These are phyloP conservation scores for Neodiprion fabricii DNA, from an alignment of 1,140 invertebrate genomes.

Conservation along the genomic window DNA sequence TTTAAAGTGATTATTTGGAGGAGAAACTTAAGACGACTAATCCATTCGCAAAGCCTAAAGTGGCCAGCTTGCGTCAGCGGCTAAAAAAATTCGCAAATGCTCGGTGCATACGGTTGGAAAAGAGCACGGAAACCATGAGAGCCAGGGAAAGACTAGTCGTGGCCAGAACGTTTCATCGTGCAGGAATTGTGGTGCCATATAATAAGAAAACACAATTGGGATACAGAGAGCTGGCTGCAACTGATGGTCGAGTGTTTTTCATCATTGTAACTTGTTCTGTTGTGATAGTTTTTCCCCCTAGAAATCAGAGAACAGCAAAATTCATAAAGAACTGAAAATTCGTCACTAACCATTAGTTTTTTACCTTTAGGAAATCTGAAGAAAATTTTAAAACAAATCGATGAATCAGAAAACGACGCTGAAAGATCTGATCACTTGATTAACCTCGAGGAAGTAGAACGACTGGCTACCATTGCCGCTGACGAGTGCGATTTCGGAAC, in stretches of 20 bases:
- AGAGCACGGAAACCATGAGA: slow-evolving; percentile 67
- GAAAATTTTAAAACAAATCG: slow-evolving; percentile 74
- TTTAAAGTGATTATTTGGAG: slow-evolving; percentile 68
- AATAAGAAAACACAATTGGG: slow-evolving; percentile 81
- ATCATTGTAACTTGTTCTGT: slow-evolving; percentile 9
- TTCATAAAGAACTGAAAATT: slow-evolving; percentile 19
- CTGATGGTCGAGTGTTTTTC: slow-evolving; percentile 67
- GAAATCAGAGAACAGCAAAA: slow-evolving; percentile 12
- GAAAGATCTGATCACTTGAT: slow-evolving; percentile 65
- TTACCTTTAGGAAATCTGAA: slow-evolving; percentile 70
- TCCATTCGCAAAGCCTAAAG: slow-evolving; percentile 70
- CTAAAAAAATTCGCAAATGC: slow-evolving; percentile 72
- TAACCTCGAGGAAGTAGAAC: slow-evolving; percentile 79
- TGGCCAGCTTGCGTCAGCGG: slow-evolving; percentile 66
- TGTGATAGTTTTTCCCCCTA: neutral
- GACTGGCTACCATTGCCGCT: slow-evolving; percentile 83
- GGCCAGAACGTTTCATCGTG: slow-evolving; percentile 81
- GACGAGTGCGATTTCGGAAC: slow-evolving; percentile 96
- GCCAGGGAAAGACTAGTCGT: slow-evolving; percentile 73
- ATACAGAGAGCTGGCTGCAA: slow-evolving; percentile 78
- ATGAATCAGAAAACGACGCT: slow-evolving; percentile 67
- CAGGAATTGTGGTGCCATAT: slow-evolving; percentile 89
- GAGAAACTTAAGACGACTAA: slow-evolving; percentile 66
- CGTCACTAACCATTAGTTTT: slow-evolving; percentile 25
- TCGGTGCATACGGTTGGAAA: slow-evolving; percentile 69